A percentile compares a stretch with the other conserved stretches of the same genome.
phyloP scores from a whole-genome alignment of 2,113 vertebrate species.

The Sinocyclocheilus maitianheensis region DNA sequence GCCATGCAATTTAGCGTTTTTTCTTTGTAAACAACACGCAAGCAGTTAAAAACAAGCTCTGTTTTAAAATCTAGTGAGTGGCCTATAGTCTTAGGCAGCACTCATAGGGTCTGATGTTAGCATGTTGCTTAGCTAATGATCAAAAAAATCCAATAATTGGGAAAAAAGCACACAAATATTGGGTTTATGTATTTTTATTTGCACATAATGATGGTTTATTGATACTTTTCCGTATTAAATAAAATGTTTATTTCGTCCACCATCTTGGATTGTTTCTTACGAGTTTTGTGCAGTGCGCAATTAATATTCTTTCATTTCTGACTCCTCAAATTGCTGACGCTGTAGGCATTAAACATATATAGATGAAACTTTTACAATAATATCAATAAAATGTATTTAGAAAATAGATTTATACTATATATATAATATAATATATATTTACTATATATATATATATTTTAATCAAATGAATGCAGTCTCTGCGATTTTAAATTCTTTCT shows the following conservation, averaged over 20 bases:
- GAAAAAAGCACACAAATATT: not conserved
- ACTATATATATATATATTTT: too few relatives aligned
- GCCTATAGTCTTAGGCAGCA: not conserved
- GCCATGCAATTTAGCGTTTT: conserved; percentile 71
- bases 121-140: not conserved
- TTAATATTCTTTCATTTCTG: too few relatives aligned
- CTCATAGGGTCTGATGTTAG: not conserved
- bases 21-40: conserved; percentile 69
- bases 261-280: too few relatives aligned
- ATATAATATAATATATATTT: too few relatives aligned
- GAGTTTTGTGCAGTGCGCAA: too few relatives aligned
- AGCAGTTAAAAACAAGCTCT: conserved; percentile 46
- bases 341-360: not conserved
- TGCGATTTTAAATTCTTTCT: too few relatives aligned
- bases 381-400: not conserved
- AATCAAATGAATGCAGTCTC: too few relatives aligned
- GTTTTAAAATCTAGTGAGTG: not conserved
- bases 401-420: not conserved
- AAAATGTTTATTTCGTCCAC: too few relatives aligned
- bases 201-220: not conserved
- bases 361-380: not conserved
- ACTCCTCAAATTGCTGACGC: too few relatives aligned
- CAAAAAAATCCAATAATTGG: not conserved
- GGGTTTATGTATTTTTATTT: not conserved
- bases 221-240: too few relatives aligned